These are phyloP conservation scores for Xiphorhynchus erythropygius DNA, from an alignment of 2,797 vertebrate species.

Conservation along the genomic window DNA sequence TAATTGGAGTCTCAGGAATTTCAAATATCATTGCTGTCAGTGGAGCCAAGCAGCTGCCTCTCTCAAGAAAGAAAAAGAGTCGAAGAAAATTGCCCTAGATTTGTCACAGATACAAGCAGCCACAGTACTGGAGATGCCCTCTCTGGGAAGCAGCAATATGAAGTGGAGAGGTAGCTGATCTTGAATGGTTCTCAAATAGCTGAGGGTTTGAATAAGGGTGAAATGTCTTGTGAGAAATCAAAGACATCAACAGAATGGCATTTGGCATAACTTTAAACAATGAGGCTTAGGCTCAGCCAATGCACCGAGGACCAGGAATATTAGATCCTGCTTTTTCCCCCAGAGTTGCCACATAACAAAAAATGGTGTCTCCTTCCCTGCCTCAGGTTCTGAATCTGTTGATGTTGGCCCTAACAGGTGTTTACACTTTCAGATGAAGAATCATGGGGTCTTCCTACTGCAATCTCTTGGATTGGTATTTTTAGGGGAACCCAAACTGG, in stretches of 20 bases:
- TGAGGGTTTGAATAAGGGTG: not conserved
- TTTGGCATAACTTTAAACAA: not conserved
- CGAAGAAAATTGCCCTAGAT: not conserved
- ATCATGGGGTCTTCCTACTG: not conserved
- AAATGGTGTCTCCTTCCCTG: not conserved
- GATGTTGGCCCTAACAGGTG: not conserved
- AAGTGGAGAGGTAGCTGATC: not conserved
- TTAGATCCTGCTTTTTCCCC: not conserved
- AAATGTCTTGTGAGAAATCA: not conserved
- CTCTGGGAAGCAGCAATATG: not conserved
- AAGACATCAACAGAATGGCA: not conserved
- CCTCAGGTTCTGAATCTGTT: not conserved
- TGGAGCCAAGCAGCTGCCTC: slow-evolving; percentile 25
- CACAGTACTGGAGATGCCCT: not conserved
- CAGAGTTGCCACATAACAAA: not conserved
- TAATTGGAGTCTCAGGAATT: slow-evolving; percentile 49
- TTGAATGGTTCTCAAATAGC: not conserved
- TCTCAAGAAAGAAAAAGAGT: slow-evolving; percentile 15
- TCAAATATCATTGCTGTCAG: slow-evolving; percentile 20
- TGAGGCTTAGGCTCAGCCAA: not conserved
- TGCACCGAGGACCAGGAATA: not conserved
- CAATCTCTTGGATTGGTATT: not conserved
- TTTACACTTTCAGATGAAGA: not conserved
- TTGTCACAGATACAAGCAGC: not conserved
- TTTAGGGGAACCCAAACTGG: not conserved